A percentile compares a stretch with the other conserved stretches of the same genome.
phyloP scores from a whole-genome alignment of 2,113 vertebrate genomes.

The Clarias macrocephalus region DNA sequence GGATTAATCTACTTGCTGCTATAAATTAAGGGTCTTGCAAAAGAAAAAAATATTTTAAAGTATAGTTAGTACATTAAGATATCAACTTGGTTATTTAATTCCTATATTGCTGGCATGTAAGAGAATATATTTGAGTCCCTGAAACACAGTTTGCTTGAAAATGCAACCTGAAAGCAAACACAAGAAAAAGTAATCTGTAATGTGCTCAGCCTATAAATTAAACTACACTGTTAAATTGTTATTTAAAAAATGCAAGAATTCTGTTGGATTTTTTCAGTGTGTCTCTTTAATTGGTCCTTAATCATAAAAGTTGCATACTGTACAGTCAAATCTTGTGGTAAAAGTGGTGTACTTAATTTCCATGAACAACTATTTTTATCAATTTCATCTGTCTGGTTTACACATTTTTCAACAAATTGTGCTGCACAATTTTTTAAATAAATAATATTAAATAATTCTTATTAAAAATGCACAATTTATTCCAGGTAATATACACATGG shows the following conservation, averaged over 20 bases:
- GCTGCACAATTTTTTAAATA: too few species aligned
- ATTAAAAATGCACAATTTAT: too few species aligned
- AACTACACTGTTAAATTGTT: not conserved
- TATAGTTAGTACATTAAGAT: not conserved
- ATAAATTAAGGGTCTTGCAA: not conserved
- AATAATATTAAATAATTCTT: too few species aligned
- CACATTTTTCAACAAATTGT: not conserved
- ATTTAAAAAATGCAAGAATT: not conserved
- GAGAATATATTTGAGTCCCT: not conserved
- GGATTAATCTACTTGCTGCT: not conserved
- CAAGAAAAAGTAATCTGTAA: not conserved
- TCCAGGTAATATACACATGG: too few species aligned
- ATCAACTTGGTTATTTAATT: not conserved
- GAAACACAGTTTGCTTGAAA: not conserved
- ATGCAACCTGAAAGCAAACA: not conserved
- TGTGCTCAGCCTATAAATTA: not conserved
- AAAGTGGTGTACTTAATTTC: not conserved
- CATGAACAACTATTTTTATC: not conserved
- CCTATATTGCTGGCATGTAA: not conserved
- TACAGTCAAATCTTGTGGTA: not conserved
- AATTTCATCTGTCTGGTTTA: not conserved
- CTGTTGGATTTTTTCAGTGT: not conserved
- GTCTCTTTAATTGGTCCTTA: not conserved
- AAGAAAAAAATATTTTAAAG: not conserved
- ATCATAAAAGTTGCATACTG: not conserved